Evolutionary conservation across 1,140 invertebrate genomes (phyloP).

Genomic region (Drosophila sproati): DNA sequence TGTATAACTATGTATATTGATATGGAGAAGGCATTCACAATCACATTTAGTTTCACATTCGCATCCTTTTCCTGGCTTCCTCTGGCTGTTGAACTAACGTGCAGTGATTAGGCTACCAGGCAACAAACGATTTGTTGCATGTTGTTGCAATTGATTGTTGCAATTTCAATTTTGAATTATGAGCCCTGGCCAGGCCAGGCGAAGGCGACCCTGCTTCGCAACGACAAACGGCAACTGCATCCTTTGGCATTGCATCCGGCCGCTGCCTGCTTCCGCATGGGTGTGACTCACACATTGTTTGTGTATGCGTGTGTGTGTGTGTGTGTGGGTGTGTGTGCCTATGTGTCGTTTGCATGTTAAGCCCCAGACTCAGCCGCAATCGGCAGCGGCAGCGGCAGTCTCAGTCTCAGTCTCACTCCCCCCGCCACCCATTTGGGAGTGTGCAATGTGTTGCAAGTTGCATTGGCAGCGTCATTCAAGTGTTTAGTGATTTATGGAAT

Average conservation of each 20-base stretch:
- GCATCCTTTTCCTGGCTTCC: conserved; percentile 50
- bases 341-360: conserved; percentile 56
- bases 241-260: conserved; percentile 62
- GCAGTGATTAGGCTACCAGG: conserved; percentile 73
- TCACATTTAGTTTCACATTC: conserved; percentile 34
- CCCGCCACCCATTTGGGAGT: conserved; percentile 15
- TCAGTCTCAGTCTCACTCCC: not conserved
- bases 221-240: conserved; percentile 38
- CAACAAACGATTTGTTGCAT: conserved; percentile 80
- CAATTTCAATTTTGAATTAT: conserved; percentile 85
- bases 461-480: conserved; percentile 83
- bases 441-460: conserved; percentile 80
- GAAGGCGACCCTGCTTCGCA: conserved; percentile 13
- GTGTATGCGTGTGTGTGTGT: not conserved
- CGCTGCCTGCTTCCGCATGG: conserved; percentile 52
- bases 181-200: conserved; percentile 36
- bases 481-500: conserved; percentile 84
- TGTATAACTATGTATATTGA: not conserved
- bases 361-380: conserved; percentile 23
- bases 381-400: not conserved
- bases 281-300: conserved; percentile 1
- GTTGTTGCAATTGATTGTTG: conserved; percentile 84
- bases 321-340: conserved; percentile 25
- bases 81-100: conserved; percentile 53
- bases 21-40: conserved; percentile 11